Evolutionary conservation across 2,888 invertebrate genomes (phyloP).

Genomic region (Malthinus flaveolus): DNA sequence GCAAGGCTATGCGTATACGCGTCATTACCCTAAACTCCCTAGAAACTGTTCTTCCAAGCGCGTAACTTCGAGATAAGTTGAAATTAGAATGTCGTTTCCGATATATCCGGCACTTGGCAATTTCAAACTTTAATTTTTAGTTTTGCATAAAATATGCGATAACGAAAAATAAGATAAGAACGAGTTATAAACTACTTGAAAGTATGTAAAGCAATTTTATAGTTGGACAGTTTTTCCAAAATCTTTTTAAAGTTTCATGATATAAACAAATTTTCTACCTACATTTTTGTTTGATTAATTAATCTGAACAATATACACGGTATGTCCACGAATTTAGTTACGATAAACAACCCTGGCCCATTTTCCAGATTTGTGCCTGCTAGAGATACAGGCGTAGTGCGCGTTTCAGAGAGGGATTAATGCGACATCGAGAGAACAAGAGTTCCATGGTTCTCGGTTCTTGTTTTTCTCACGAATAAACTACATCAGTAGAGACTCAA

Average conservation of each 20-base stretch:
- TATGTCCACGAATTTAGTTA: too few relatives aligned
- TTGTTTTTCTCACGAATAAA: too few relatives aligned
- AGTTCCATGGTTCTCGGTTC: too few relatives aligned
- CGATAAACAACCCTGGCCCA: too few relatives aligned
- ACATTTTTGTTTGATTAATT: too few relatives aligned
- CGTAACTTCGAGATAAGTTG: constrained; percentile 27
- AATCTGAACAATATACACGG: too few relatives aligned
- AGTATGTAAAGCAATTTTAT: background rate
- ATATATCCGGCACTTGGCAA: constrained; percentile 29
- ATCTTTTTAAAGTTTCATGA: background rate
- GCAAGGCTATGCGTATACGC: constrained; percentile 31
- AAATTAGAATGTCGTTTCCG: constrained; percentile 34
- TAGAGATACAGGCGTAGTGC: too few relatives aligned
- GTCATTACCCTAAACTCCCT: constrained; percentile 30
- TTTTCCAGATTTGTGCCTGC: too few relatives aligned
- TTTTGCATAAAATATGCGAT: constrained; percentile 15
- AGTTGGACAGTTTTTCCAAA: constrained; percentile 1
- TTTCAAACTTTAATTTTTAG: constrained; percentile 23
- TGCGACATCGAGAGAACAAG: too few relatives aligned
- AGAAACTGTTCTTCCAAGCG: constrained; percentile 15
- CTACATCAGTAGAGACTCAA: too few relatives aligned
- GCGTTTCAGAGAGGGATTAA: too few relatives aligned
- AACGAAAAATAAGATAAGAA: constrained; percentile 8
- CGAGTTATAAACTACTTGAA: background rate
- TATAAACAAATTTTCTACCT: too few relatives aligned